Percentiles rank a stretch among this genome's conserved stretches.
Evolutionary conservation across 2,797 vertebrate genomes (phyloP).

Genomic region (Darevskia nairensis): DNA sequence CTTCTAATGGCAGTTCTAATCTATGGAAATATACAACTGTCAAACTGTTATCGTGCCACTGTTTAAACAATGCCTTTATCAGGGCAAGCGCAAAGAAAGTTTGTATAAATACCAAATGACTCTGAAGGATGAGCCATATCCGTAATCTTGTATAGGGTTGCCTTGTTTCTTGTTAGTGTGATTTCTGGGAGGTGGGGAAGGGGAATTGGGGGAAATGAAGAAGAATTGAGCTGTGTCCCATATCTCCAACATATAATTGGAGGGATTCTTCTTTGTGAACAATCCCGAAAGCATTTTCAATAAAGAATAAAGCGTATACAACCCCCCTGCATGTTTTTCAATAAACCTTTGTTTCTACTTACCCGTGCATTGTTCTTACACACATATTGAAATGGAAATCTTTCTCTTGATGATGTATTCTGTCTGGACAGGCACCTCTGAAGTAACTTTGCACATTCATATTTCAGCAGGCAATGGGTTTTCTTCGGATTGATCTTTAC

Average conservation of each 20-base stretch:
- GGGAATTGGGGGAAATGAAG: neutral
- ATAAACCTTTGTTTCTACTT: constrained; percentile 40
- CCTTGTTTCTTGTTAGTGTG: too few relatives aligned
- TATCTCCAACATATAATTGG: neutral
- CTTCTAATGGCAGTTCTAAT: neutral
- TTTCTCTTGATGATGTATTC: constrained; percentile 27
- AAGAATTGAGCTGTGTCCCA: neutral
- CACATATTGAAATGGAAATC: constrained; percentile 1
- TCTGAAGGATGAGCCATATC: neutral
- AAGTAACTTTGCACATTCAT: neutral
- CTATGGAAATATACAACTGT: neutral
- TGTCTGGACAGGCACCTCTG: constrained; percentile 6
- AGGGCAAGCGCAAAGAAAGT: neutral
- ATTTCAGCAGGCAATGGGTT: neutral
- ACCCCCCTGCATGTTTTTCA: neutral
- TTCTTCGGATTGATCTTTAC: neutral
- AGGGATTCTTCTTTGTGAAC: neutral
- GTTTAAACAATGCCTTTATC: neutral
- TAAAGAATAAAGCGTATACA: neutral
- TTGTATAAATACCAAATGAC: neutral
- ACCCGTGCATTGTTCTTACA: constrained; percentile 54
- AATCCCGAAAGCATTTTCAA: neutral
- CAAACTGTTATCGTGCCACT: neutral
- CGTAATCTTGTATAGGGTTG: too few relatives aligned
- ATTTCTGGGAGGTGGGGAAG: too few relatives aligned